phyloP scores from a whole-genome alignment of 92 coral and sea anemone genomes.

The Paragorgia papillata region DNA sequence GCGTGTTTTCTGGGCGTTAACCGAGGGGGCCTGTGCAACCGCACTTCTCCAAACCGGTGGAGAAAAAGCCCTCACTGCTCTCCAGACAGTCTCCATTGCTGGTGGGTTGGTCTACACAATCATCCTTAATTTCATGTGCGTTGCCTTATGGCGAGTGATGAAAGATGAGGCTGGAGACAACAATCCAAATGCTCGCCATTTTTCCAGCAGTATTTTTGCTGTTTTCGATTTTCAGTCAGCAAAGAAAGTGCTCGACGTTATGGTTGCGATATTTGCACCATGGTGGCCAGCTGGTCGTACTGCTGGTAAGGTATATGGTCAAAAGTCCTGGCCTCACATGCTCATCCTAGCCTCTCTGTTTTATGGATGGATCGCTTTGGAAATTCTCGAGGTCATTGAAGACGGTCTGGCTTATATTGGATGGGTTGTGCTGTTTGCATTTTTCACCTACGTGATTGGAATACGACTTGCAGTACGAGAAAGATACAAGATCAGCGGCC shows the following conservation, averaged over 20 bases:
- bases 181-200: conserved; percentile 71
- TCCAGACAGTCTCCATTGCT: conserved; percentile 75
- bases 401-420: conserved; percentile 51
- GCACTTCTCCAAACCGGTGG: conserved; percentile 81
- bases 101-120: conserved; percentile 78
- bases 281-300: conserved; percentile 73
- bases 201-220: conserved; percentile 67
- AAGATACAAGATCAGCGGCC: conserved; percentile 44
- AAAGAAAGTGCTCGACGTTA: conserved; percentile 33
- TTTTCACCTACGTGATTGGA: conserved; percentile 43
- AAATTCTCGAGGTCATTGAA: conserved; percentile 39
- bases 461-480: conserved; percentile 43
- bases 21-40: conserved; percentile 90
- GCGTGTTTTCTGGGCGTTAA: conserved; percentile 91
- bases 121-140: conserved; percentile 78
- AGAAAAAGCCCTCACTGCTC: conserved; percentile 67
- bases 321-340: conserved; percentile 58
- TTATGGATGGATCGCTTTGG: conserved; percentile 56
- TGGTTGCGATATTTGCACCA: conserved; percentile 64
- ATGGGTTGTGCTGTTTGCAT: conserved; percentile 42
- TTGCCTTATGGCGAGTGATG: conserved; percentile 76
- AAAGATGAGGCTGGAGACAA: conserved; percentile 78
- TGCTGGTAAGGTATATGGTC: conserved; percentile 56
- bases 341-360: conserved; percentile 63
- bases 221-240: conserved; percentile 44